Base-by-base conservation (phyloP, 2,888 invertebrate species). In the Pheosia gnoma region DNA sequence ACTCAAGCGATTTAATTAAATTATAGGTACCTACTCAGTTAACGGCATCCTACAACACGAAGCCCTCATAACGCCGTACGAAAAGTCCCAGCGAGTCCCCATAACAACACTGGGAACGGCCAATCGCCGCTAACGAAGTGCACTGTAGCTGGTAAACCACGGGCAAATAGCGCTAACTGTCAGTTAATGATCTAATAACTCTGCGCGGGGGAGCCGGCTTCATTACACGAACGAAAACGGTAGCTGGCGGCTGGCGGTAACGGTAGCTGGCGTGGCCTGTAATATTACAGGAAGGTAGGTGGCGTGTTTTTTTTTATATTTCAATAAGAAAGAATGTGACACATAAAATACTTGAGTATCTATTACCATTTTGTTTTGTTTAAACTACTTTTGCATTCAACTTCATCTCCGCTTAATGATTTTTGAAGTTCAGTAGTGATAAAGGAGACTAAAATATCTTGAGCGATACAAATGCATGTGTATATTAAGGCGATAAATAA, bases 131-230 rank as follows among this genome's bases (percentile, higher is more conserved):
- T 52, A 64, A 60, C 63, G 66, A 72, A 74, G 54, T 60, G 60
- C 57, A 65, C 59, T 61, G 59, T 59, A 72, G 56, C 53, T 61
- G 65, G 63, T 75, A 64, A 64, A 60, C 56, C 59, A 47, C 60
- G 3, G 11, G 59, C 57, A 67, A 70, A 61, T 61, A 57, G 43
- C 57, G 57, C 65, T 49, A 68, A 68, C 58, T 43, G 68, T 56
- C 57, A 59, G 70, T 70, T 63, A 60, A 62, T 59, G 59, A 38
- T 47, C 57, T 63, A 68, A 68, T 73, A 72, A 73, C 71, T 73
- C 66, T 59, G 59, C 59, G 59, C 57, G 36, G 63, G 68, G 64
- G 68, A 71, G 66, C 59, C 61, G 49, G 54, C 61, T 61, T 73
- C 63, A 59, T 59, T 59, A 59, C 37, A 53, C 51, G 8, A 25